Evolutionary conservation across 2,797 vertebrate species (phyloP).

Genomic region (Peromyscus aztecus): DNA sequence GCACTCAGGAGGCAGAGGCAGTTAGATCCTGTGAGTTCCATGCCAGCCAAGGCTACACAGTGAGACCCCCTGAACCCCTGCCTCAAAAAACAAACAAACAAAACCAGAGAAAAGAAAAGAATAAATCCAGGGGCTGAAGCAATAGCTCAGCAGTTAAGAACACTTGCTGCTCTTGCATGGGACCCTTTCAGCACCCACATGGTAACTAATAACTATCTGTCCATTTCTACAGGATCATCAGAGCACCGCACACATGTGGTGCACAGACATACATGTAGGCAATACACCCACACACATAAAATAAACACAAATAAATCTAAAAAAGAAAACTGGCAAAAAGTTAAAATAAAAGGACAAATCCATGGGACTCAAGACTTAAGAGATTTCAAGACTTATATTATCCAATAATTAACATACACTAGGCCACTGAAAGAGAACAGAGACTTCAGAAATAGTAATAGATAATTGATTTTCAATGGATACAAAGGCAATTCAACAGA

Average conservation of each 20-base stretch:
- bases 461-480: background rate
- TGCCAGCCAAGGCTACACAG: background rate
- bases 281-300: background rate
- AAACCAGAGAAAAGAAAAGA: background rate
- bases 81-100: background rate
- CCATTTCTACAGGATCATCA: background rate
- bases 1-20: background rate
- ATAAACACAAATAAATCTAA: background rate
- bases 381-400: background rate
- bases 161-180: background rate
- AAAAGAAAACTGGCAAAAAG: background rate
- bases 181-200: background rate
- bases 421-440: background rate
- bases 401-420: background rate
- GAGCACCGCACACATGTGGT: background rate
- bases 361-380: background rate
- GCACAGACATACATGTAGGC: background rate
- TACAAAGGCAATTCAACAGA: background rate
- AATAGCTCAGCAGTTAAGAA: background rate
- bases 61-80: background rate
- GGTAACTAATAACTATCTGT: background rate
- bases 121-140: background rate
- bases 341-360: background rate
- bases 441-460: background rate
- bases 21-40: background rate